These are phyloP conservation scores for Mellilla xanthometata DNA, from an alignment of 2,888 invertebrate species.

Conservation along the genomic window DNA sequence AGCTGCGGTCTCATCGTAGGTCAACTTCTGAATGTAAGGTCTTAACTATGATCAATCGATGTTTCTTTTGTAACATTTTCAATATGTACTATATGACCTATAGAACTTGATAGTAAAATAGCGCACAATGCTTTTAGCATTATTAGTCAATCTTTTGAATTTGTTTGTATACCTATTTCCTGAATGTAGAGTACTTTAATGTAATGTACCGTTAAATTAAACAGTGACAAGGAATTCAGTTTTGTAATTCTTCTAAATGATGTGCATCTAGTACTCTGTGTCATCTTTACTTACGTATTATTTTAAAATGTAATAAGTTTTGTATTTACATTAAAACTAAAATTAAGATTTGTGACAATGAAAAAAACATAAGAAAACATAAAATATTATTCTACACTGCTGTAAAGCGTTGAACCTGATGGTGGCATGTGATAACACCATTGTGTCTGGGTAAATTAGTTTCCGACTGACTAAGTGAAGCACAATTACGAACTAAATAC, in stretches of 20 bases:
- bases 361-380: too few species aligned
- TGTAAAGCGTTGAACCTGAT: too few species aligned
- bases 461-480: constrained; percentile 52
- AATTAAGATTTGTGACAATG: too few species aligned
- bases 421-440: constrained; percentile 48
- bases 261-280: too few species aligned
- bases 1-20: constrained; percentile 10
- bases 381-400: too few species aligned
- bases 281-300: too few species aligned
- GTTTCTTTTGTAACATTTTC: constrained; percentile 1
- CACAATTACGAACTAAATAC: constrained; percentile 65
- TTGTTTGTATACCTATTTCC: constrained; percentile 45
- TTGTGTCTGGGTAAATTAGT: constrained; percentile 63
- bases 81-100: neutral
- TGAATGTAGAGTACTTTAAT: constrained; percentile 33
- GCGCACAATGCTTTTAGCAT: constrained; percentile 10
- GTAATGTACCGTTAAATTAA: constrained; percentile 60
- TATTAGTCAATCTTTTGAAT: constrained; percentile 11
- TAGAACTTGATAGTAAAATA: constrained; percentile 2
- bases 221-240: constrained; percentile 40
- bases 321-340: too few species aligned
- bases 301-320: too few species aligned
- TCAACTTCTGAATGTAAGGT: constrained; percentile 13
- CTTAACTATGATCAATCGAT: constrained; percentile 17
- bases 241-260: constrained; percentile 11